phyloP scores from a whole-genome alignment of 53 echinoderm and acorn worm genomes.

The Echinometra lucunter region DNA sequence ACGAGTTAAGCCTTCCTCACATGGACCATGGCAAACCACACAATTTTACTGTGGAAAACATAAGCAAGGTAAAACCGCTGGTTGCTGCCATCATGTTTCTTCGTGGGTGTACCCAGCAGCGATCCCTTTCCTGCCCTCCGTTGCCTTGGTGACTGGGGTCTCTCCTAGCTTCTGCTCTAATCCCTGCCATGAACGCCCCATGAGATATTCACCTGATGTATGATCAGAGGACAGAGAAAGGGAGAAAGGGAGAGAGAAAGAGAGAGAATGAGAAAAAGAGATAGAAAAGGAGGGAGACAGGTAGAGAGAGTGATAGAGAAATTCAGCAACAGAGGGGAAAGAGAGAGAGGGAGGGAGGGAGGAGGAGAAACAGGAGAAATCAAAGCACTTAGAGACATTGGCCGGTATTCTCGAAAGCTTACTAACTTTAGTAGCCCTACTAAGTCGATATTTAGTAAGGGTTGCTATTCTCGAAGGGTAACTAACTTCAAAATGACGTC shows the following conservation, averaged over 20 bases:
- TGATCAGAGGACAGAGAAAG: neutral
- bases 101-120: constrained; percentile 94
- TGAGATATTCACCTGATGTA: constrained; percentile 78
- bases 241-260: neutral
- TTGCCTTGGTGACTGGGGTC: constrained; percentile 80
- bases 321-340: no score
- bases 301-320: neutral
- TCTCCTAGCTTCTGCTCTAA: constrained; percentile 93
- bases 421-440: no score
- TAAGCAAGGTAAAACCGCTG: no score
- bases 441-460: no score
- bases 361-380: neutral
- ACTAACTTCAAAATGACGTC: no score
- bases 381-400: no score
- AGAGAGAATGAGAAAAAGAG: neutral
- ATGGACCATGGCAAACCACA: no score
- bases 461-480: no score
- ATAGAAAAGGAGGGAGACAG: neutral
- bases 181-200: constrained; percentile 91
- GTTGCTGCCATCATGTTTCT: constrained; percentile 6
- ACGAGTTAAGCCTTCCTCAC: no score
- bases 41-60: no score
- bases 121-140: constrained; percentile 89
- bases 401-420: no score
- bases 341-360: no score